Evolutionary conservation across 2,888 invertebrate species (phyloP).

Genomic region (Drosophila neotestacea): DNA sequence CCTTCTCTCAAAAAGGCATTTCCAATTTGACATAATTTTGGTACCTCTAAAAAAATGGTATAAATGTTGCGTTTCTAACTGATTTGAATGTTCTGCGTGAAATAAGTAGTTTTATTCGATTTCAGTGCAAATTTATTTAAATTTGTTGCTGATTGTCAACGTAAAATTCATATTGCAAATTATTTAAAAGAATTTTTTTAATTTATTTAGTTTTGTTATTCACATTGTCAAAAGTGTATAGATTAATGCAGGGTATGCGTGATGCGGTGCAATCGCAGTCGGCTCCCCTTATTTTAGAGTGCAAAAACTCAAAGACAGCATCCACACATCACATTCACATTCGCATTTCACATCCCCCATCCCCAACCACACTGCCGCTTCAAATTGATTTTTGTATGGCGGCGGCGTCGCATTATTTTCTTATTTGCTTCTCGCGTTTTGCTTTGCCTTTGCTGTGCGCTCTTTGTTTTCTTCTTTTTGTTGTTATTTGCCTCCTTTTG

Average conservation of each 20-base stretch:
- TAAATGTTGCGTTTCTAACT: neutral
- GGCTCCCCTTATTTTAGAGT: conserved; percentile 25
- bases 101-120: neutral
- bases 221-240: neutral
- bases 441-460: conserved; percentile 53
- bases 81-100: neutral
- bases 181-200: neutral
- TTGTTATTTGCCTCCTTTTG: conserved; percentile 76
- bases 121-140: neutral
- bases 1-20: conserved; percentile 26
- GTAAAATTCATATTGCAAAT: neutral
- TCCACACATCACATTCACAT: conserved; percentile 52
- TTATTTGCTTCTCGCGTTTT: conserved; percentile 76
- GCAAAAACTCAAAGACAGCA: conserved; percentile 59
- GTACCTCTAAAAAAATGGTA: conserved; percentile 9
- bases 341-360: conserved; percentile 29
- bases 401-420: conserved; percentile 66
- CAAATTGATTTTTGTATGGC: conserved; percentile 74
- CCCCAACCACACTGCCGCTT: conserved; percentile 48
- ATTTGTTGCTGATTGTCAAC: neutral
- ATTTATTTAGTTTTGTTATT: too few species aligned
- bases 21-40: conserved; percentile 17
- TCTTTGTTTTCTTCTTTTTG: conserved; percentile 73
- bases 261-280: neutral
- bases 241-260: conserved; percentile 20